phyloP scores from a whole-genome alignment of 2,797 vertebrate species.

The Artibeus jamaicensis region DNA sequence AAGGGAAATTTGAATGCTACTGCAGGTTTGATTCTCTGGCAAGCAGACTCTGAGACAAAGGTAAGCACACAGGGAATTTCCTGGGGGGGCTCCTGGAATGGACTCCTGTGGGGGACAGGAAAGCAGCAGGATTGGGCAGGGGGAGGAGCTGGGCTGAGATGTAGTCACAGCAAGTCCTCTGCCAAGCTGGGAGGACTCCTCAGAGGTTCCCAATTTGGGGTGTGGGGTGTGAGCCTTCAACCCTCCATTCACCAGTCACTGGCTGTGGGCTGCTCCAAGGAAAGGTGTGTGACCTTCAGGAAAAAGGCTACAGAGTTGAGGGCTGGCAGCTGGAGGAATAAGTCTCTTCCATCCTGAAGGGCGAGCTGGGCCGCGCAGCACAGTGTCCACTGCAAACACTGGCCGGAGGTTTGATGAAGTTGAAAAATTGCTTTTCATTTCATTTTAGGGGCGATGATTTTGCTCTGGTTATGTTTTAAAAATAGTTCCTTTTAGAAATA shows the following conservation, averaged over 20 bases:
- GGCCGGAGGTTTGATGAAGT: background rate
- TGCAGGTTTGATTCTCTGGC: background rate
- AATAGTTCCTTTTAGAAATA: background rate
- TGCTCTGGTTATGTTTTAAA: background rate
- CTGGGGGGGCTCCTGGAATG: background rate
- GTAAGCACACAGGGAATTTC: background rate
- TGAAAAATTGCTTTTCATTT: background rate
- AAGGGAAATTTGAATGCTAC: background rate
- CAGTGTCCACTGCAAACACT: background rate
- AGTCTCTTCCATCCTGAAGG: no score
- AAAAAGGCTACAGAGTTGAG: background rate
- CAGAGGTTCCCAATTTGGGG: no score
- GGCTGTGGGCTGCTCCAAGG: background rate
- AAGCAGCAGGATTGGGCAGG: background rate
- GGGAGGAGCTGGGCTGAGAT: background rate
- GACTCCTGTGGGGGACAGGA: no score
- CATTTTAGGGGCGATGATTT: background rate
- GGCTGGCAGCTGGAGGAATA: background rate
- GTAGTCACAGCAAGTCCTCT: background rate
- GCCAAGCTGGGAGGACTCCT: background rate
- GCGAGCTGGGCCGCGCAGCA: background rate
- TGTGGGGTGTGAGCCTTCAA: accelerated
- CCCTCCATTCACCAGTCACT: background rate
- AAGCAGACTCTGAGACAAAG: background rate
- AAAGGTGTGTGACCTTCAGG: background rate